A percentile compares a stretch with the other conserved stretches of the same genome.
Conservation (phyloP, 2,113 vertebrate genomes). For the Callipepla squamata region DNA sequence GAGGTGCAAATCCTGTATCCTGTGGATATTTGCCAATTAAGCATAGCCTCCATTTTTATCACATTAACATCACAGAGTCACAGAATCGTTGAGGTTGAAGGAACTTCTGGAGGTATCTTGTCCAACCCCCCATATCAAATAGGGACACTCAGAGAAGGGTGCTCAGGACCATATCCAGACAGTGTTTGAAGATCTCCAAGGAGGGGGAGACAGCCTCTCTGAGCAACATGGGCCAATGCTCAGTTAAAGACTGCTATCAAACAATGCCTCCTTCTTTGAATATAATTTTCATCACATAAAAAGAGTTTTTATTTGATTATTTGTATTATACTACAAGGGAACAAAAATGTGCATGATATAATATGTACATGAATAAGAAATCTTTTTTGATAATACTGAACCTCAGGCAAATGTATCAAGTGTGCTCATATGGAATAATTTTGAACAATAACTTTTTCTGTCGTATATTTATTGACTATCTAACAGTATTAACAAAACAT, state of each 20-base stretch:
- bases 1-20: background rate
- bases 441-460: background rate
- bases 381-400: background rate
- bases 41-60: background rate
- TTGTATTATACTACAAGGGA: constrained; percentile 1
- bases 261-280: background rate
- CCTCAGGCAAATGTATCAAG: background rate
- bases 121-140: background rate
- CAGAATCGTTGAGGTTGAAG: background rate
- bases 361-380: background rate
- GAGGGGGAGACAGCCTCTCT: background rate
- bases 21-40: background rate
- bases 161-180: background rate
- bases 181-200: background rate
- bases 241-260: background rate
- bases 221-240: background rate
- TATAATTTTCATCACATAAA: background rate
- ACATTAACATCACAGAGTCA: background rate
- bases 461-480: background rate
- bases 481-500: background rate
- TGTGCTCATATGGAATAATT: background rate
- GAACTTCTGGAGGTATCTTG: background rate
- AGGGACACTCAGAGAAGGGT: background rate
- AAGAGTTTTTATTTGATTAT: constrained; percentile 18
- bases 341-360: background rate